A percentile compares a stretch with the other conserved stretches of the same genome.
Evolutionary conservation across 37 sponge, comb jelly and placozoan genomes (phyloP).

Genomic region (Beroe forskalii): DNA sequence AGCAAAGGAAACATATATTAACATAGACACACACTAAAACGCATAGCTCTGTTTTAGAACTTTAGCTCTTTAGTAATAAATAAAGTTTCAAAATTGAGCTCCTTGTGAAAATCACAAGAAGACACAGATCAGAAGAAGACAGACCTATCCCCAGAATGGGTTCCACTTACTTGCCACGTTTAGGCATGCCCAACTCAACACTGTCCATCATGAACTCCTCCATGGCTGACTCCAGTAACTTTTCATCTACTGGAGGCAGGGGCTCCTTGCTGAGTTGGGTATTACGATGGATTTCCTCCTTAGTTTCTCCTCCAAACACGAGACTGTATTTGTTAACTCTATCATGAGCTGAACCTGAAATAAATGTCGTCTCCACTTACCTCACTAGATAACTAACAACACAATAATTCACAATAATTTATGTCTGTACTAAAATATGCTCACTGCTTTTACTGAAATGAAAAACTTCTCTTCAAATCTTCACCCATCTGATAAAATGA

Average conservation of each 20-base stretch:
- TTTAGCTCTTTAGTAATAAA: not conserved
- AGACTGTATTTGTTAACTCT: constrained; percentile 44
- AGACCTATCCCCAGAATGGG: no score
- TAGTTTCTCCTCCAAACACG: constrained; percentile 26
- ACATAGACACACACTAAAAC: no score
- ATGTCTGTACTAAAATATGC: no score
- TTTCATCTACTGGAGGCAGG: not conserved
- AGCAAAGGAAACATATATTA: not conserved
- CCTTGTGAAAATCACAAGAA: not conserved
- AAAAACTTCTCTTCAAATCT: no score
- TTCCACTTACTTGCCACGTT: constrained; percentile 39
- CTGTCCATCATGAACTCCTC: not conserved
- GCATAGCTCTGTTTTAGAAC: no score
- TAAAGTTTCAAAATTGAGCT: not conserved
- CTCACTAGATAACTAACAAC: not conserved
- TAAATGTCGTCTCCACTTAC: no score
- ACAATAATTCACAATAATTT: not conserved
- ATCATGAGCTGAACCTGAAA: constrained; percentile 41
- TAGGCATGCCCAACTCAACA: constrained; percentile 33
- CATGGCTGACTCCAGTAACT: not conserved
- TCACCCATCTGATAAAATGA: no score
- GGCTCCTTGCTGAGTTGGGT: not conserved
- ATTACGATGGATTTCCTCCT: constrained; percentile 13
- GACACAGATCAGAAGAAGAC: not conserved
- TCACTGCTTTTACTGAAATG: no score